phyloP scores from a whole-genome alignment of 2,797 vertebrate species.

The Cyprinella venusta region DNA sequence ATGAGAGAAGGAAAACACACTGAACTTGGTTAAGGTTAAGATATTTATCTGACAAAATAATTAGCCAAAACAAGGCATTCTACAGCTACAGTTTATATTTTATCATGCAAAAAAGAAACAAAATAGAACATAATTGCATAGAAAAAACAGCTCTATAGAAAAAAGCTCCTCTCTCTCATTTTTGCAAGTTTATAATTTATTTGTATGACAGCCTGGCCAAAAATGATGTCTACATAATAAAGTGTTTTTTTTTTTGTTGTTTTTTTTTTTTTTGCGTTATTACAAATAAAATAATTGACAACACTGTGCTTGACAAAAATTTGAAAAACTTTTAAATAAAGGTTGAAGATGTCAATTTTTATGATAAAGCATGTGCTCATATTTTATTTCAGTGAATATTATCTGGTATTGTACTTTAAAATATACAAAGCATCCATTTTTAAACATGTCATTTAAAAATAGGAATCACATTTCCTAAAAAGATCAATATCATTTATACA shows the following conservation, averaged over 20 bases:
- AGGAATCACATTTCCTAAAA: background rate
- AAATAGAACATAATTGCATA: background rate
- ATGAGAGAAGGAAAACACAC: background rate
- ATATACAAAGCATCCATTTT: background rate
- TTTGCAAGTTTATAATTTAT: background rate
- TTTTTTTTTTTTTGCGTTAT: background rate
- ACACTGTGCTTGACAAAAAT: background rate
- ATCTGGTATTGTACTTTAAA: background rate
- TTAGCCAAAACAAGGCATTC: background rate
- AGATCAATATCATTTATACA: background rate
- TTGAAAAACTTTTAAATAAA: background rate
- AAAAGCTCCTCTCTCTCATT: background rate
- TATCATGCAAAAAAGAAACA: background rate
- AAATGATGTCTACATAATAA: background rate
- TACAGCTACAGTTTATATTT: background rate
- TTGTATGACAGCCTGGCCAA: background rate
- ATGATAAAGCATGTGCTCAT: background rate
- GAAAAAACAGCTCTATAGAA: background rate
- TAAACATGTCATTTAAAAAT: background rate
- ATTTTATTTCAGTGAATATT: background rate
- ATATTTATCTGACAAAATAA: background rate
- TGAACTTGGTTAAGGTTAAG: background rate
- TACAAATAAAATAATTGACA: background rate
- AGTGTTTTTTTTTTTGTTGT: background rate
- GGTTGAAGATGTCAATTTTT: background rate